Conservation (phyloP, 92 coral and sea anemone species). For the Actinostola sp. region DNA sequence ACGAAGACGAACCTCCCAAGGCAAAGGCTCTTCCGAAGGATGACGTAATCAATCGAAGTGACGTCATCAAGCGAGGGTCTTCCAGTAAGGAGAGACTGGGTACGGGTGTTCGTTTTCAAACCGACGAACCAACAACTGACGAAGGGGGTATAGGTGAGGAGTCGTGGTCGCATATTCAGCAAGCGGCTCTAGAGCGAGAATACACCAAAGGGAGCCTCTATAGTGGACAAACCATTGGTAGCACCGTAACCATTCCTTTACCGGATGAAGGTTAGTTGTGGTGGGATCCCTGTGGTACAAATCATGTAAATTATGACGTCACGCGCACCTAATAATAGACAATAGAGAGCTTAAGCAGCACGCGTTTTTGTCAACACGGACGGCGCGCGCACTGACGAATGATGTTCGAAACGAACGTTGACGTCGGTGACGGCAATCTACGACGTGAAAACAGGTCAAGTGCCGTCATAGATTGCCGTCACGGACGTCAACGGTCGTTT, state of each 20-base stretch:
- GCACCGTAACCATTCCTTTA: slow-evolving; percentile 74
- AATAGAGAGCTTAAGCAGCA: no score
- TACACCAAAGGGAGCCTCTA: slow-evolving; percentile 72
- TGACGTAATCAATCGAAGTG: neutral
- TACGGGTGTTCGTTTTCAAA: slow-evolving; percentile 80
- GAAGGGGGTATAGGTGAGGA: slow-evolving; percentile 26
- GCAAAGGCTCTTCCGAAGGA: slow-evolving; percentile 8
- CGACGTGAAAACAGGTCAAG: no score
- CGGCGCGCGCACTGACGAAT: no score
- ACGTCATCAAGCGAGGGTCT: slow-evolving; percentile 3
- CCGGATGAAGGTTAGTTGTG: slow-evolving; percentile 58
- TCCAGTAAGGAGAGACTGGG: slow-evolving; percentile 52
- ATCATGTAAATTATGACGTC: neutral
- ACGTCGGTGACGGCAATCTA: no score
- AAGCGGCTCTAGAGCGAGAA: slow-evolving; percentile 54
- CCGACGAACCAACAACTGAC: slow-evolving; percentile 42
- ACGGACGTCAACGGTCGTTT: no score
- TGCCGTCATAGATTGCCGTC: no score
- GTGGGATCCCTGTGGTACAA: neutral
- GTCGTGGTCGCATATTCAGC: slow-evolving; percentile 35
- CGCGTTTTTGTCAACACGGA: no score
- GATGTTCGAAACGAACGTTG: no score
- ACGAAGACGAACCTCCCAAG: slow-evolving; percentile 51
- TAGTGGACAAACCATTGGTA: slow-evolving; percentile 72
- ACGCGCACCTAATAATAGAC: neutral